phyloP scores from a whole-genome alignment of 1,140 invertebrate species.

The Cydia amplana region DNA sequence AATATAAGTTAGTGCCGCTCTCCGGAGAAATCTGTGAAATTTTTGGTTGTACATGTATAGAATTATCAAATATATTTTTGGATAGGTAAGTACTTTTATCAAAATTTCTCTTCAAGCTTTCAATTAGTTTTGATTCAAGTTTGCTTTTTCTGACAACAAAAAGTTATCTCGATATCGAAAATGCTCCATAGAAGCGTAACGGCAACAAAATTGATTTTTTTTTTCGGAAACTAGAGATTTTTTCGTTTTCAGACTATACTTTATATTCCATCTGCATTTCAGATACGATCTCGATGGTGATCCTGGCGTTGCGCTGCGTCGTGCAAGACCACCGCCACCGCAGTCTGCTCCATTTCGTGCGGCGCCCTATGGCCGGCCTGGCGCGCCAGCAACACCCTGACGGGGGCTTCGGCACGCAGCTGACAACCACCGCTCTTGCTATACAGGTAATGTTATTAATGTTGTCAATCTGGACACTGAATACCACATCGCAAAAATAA shows the following conservation, averaged over 20 bases:
- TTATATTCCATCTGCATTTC: background rate
- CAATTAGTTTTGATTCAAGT: background rate
- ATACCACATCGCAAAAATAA: background rate
- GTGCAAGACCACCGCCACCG: constrained; percentile 90
- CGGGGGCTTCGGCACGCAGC: constrained; percentile 88
- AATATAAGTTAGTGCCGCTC: no score
- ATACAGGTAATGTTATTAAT: constrained; percentile 80
- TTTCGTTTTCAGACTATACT: background rate
- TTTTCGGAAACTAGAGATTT: background rate
- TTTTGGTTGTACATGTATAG: no score
- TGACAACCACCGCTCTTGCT: constrained; percentile 89
- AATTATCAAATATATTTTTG: background rate
- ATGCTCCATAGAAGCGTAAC: no score
- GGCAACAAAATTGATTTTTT: no score
- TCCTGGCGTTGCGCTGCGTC: constrained; percentile 90
- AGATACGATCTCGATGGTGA: constrained; percentile 92
- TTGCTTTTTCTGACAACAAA: background rate
- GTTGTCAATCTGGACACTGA: background rate
- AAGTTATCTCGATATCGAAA: no score
- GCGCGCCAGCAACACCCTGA: constrained; percentile 88
- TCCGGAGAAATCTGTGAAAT: no score
- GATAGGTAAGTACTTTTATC: no score
- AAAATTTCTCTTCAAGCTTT: background rate
- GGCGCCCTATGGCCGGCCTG: constrained; percentile 86
- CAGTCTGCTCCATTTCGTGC: constrained; percentile 87